Percentiles rank a stretch among this genome's conserved stretches.
Evolutionary conservation across 2,797 vertebrate genomes (phyloP).

Genomic region (Oreonectes daqikongensis): DNA sequence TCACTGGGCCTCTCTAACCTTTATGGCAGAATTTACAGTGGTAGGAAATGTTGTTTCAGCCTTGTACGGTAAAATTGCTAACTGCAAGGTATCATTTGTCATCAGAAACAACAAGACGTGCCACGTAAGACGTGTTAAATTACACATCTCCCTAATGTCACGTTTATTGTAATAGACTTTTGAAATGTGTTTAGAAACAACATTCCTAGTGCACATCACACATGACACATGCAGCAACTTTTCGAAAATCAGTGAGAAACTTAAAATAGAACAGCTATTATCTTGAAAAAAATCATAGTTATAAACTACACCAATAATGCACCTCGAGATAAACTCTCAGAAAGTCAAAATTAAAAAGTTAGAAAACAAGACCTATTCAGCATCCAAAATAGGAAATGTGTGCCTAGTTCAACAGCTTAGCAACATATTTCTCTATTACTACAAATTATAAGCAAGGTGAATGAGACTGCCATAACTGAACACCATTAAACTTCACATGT

Average conservation of each 20-base stretch:
- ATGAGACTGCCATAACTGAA: slow-evolving; percentile 28
- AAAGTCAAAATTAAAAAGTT: not conserved
- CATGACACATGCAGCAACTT: slow-evolving; percentile 10
- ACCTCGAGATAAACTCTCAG: not conserved
- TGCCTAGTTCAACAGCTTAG: not conserved
- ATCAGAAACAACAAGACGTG: slow-evolving; percentile 15
- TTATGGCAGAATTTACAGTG: slow-evolving; percentile 36
- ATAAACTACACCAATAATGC: slow-evolving; percentile 5
- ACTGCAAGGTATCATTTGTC: slow-evolving; percentile 5
- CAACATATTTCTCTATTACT: slow-evolving; percentile 20
- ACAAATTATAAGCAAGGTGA: slow-evolving; percentile 29
- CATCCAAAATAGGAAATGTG: not conserved
- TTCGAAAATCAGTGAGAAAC: slow-evolving; percentile 1
- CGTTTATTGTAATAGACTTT: not conserved
- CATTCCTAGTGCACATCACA: not conserved
- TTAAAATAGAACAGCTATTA: slow-evolving; percentile 26
- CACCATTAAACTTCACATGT: slow-evolving; percentile 30
- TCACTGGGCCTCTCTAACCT: slow-evolving; percentile 37
- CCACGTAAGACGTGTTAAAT: slow-evolving; percentile 21
- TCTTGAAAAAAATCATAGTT: slow-evolving; percentile 8
- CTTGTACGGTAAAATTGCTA: slow-evolving; percentile 7
- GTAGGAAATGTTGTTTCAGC: slow-evolving; percentile 27
- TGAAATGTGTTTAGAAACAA: not conserved
- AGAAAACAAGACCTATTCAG: not conserved
- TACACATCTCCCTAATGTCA: slow-evolving; percentile 17